Conservation (phyloP, 2,888 invertebrate genomes). For the Cephonodes hylas region DNA sequence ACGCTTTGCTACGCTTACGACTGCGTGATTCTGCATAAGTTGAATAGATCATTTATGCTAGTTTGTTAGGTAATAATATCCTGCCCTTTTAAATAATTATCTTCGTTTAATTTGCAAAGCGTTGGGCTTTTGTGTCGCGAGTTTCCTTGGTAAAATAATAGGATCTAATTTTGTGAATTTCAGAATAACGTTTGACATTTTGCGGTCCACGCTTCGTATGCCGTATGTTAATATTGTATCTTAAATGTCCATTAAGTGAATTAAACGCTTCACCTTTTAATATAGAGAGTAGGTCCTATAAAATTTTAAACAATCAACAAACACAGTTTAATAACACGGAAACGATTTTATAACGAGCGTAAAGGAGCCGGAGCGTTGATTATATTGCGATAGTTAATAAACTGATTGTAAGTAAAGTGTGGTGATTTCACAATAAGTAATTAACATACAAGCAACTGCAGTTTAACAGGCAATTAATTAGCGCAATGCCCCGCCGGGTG, state of each 20-base stretch:
- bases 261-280: not conserved
- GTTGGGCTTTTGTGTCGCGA: too few relatives aligned
- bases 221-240: not conserved
- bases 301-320: not conserved
- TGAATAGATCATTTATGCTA: not conserved
- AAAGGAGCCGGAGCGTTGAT: not conserved
- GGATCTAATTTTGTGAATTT: too few relatives aligned
- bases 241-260: not conserved
- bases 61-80: too few relatives aligned
- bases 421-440: conserved; percentile 35
- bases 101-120: too few relatives aligned
- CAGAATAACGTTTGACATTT: too few relatives aligned
- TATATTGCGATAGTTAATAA: conserved; percentile 18
- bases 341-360: not conserved
- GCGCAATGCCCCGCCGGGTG: conserved; percentile 43
- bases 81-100: too few relatives aligned
- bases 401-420: conserved; percentile 21
- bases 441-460: conserved; percentile 50
- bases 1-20: not conserved
- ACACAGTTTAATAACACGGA: not conserved
- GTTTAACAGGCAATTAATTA: conserved; percentile 55
- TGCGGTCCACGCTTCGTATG: too few relatives aligned
- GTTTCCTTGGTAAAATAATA: too few relatives aligned
- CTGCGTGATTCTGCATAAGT: not conserved
- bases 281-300: not conserved